A percentile compares a stretch with the other conserved stretches of the same genome.
Evolutionary conservation across 2,113 vertebrate species (phyloP).

Genomic region (Petromus typicus): DNA sequence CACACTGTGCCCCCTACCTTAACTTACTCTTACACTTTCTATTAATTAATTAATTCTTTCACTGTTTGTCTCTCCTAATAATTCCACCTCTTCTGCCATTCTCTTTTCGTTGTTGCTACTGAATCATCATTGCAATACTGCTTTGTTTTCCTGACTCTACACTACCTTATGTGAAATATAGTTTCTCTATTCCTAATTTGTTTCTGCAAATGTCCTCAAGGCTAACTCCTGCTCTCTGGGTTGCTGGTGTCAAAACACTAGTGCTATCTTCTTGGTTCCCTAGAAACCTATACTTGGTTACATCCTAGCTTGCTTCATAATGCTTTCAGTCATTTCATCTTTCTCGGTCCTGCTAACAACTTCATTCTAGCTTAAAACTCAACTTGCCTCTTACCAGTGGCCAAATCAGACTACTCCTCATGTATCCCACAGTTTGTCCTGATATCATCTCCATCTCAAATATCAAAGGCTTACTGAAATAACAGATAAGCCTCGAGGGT

Average conservation of each 20-base stretch:
- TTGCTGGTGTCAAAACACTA: not conserved
- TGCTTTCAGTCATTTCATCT: not conserved
- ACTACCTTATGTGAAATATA: not conserved
- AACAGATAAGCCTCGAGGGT: conserved; percentile 46
- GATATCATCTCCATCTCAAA: not conserved
- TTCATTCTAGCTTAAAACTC: not conserved
- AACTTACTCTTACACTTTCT: not conserved
- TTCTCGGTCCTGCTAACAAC: not conserved
- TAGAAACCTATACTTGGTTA: not conserved
- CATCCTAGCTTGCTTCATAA: not conserved
- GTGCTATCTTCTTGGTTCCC: not conserved
- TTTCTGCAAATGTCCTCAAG: not conserved
- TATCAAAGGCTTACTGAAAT: conserved; percentile 65
- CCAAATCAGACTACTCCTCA: not conserved
- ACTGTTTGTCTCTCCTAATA: not conserved
- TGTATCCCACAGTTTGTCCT: not conserved
- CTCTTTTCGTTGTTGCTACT: not conserved
- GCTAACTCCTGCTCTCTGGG: not conserved
- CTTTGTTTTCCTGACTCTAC: not conserved
- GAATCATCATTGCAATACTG: not conserved
- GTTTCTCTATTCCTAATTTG: not conserved
- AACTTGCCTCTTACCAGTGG: not conserved
- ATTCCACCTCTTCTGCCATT: not conserved
- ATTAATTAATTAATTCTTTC: not conserved
- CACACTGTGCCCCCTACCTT: not conserved